phyloP scores from a whole-genome alignment of 2,888 invertebrate genomes.

The Drosophila mayaguana region DNA sequence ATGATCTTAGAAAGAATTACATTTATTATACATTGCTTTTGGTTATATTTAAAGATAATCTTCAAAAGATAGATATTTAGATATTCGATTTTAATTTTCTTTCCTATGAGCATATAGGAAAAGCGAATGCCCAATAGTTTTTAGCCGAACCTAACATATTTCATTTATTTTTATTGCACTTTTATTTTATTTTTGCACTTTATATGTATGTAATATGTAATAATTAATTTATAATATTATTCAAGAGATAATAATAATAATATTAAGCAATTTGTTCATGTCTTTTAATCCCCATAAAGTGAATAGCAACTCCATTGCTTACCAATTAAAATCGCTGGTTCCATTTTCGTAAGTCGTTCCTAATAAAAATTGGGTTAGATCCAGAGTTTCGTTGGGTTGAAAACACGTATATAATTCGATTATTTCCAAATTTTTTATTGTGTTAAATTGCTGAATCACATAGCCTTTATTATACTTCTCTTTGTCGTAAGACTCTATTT shows the following conservation, averaged over 20 bases:
- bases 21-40: too few species aligned
- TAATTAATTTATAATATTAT: too few species aligned
- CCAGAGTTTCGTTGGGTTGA: constrained; percentile 51
- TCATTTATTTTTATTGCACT: too few species aligned
- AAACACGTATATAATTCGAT: constrained; percentile 17
- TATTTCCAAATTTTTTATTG: constrained; percentile 15
- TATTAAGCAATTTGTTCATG: too few species aligned
- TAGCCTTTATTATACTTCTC: constrained; percentile 10
- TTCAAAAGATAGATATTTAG: too few species aligned
- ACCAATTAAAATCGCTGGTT: constrained; percentile 77
- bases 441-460: constrained; percentile 63
- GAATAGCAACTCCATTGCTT: constrained; percentile 31
- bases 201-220: too few species aligned
- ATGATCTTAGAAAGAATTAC: background rate
- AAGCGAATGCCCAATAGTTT: too few species aligned
- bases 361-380: constrained; percentile 28
- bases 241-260: too few species aligned
- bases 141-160: too few species aligned
- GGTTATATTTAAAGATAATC: background rate
- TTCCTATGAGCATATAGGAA: too few species aligned
- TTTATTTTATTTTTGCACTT: too few species aligned
- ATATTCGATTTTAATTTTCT: background rate
- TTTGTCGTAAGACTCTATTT: constrained; percentile 30
- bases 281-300: background rate
- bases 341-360: constrained; percentile 56